These are phyloP conservation scores for Hemicordylus capensis DNA, from an alignment of 2,113 vertebrate genomes.

Conservation along the genomic window DNA sequence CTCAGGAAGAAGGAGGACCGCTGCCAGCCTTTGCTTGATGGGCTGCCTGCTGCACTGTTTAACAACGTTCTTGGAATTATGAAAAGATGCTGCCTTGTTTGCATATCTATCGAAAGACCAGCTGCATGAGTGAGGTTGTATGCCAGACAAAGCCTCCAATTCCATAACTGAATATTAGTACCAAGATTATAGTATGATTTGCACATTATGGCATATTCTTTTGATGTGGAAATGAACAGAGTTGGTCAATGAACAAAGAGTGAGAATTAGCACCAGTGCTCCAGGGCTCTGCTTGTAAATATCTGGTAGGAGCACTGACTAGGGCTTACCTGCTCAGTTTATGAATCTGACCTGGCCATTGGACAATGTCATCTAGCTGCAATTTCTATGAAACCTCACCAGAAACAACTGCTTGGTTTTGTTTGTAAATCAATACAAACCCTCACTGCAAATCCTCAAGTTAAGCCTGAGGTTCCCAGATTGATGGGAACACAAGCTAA, in stretches of 20 bases:
- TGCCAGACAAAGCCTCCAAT: not conserved
- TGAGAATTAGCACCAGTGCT: not conserved
- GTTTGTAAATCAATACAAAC: conserved; percentile 40
- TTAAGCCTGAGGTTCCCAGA: conserved; percentile 29
- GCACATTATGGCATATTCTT: not conserved
- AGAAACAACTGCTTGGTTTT: conserved; percentile 40
- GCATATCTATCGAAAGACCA: not conserved
- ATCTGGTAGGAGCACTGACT: not conserved
- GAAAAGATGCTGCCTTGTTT: not conserved
- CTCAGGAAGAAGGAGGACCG: not conserved
- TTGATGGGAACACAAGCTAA: conserved; percentile 35
- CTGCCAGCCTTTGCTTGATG: not conserved
- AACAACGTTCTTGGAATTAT: not conserved
- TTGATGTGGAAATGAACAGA: not conserved
- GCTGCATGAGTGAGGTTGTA: not conserved
- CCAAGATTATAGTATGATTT: not conserved
- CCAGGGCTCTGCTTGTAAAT: not conserved
- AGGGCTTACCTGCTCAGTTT: conserved; percentile 13
- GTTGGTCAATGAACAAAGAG: not conserved
- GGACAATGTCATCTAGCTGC: conserved; percentile 12
- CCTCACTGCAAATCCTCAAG: conserved; percentile 26
- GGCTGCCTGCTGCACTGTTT: not conserved
- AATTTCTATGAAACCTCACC: conserved; percentile 21
- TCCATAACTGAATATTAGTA: not conserved
- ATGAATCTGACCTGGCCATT: conserved; percentile 20